Conservation (phyloP, 2,888 invertebrate species). For the Diadromus collaris region DNA sequence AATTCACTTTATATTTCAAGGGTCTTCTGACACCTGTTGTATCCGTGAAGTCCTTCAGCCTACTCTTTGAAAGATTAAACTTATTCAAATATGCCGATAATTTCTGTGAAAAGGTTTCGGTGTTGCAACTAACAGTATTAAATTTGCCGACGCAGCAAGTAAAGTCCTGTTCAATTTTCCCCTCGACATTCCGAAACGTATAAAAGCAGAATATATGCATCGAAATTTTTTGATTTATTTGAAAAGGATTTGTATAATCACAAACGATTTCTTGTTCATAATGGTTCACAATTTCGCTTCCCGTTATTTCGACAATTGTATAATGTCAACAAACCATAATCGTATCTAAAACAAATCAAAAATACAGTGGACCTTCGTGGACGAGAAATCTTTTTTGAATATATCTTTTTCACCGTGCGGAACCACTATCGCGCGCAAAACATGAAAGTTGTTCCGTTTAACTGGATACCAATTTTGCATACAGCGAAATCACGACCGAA, state of each 20-base stretch:
- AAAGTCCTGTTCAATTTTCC: neutral
- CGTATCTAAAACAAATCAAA: neutral
- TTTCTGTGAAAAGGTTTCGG: neutral
- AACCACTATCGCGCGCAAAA: neutral
- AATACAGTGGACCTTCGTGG: neutral
- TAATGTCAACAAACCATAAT: neutral
- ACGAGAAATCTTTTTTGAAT: neutral
- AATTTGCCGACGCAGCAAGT: neutral
- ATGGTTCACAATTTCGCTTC: neutral
- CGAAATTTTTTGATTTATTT: neutral
- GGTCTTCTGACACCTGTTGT: conserved; percentile 2
- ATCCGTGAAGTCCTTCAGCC: neutral
- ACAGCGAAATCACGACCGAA: neutral
- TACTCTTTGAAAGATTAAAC: neutral
- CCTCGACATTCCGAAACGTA: neutral
- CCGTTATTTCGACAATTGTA: neutral
- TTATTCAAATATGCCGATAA: neutral
- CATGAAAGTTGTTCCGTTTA: neutral
- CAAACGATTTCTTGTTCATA: neutral
- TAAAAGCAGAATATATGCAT: neutral
- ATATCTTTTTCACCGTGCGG: neutral
- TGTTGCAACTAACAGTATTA: neutral
- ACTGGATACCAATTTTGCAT: neutral
- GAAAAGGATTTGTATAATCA: neutral
- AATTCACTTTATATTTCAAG: neutral